These are phyloP conservation scores for Muscicapa comitata DNA, from an alignment of 2,797 vertebrate species.

Conservation along the genomic window DNA sequence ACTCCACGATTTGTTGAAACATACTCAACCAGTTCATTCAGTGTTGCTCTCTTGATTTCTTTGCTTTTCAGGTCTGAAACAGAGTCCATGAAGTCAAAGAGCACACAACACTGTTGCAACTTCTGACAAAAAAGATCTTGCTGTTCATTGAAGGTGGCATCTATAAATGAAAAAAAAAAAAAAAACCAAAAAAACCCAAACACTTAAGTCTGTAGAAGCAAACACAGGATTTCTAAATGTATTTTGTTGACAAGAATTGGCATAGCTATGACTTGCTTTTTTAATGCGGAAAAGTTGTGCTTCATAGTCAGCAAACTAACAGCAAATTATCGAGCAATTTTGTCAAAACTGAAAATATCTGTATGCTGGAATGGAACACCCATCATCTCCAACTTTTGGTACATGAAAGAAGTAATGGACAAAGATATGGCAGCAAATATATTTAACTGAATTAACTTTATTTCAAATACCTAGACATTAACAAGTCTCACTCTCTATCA, in stretches of 20 bases:
- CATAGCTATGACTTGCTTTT: background rate
- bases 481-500: background rate
- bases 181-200: background rate
- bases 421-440: background rate
- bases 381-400: background rate
- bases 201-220: background rate
- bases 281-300: background rate
- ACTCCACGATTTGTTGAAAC: slow-evolving; percentile 95
- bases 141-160: slow-evolving; percentile 91
- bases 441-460: background rate
- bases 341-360: background rate
- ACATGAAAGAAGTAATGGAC: background rate
- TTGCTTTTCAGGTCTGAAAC: slow-evolving; percentile 96
- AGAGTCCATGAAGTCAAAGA: slow-evolving; percentile 97
- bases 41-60: slow-evolving; percentile 95
- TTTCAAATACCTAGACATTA: background rate
- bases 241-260: background rate
- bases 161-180: slow-evolving; percentile 73
- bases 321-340: background rate
- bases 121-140: slow-evolving; percentile 96
- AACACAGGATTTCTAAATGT: background rate
- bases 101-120: slow-evolving; percentile 93
- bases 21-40: slow-evolving; percentile 96
- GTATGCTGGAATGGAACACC: background rate
- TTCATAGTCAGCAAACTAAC: background rate